Evolutionary conservation across 2,888 invertebrate species (phyloP).

Genomic region (Gastracanthus pulcherrimus): DNA sequence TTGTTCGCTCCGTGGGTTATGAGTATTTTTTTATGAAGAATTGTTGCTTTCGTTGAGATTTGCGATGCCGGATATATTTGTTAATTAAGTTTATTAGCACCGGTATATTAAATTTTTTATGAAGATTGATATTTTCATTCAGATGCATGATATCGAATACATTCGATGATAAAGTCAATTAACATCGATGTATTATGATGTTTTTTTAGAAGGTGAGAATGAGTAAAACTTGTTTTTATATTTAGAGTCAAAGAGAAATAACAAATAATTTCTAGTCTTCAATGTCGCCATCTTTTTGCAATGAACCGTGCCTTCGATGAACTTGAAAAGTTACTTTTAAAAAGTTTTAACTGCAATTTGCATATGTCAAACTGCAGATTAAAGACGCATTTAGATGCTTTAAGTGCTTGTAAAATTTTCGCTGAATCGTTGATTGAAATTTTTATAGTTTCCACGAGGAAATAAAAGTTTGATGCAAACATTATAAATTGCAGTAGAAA

Average conservation of each 20-base stretch:
- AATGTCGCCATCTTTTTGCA: neutral
- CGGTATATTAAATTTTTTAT: neutral
- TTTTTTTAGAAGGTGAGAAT: neutral
- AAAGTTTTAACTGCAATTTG: constrained; percentile 20
- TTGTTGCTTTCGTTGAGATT: too few species aligned
- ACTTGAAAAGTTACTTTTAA: constrained; percentile 19
- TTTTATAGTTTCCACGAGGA: neutral
- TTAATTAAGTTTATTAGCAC: too few species aligned
- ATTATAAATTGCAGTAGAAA: too few species aligned
- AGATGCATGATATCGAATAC: neutral
- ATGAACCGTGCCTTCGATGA: neutral
- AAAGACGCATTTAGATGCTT: neutral
- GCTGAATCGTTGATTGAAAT: neutral
- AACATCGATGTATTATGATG: neutral
- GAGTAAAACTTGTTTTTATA: neutral
- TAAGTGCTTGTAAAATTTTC: constrained; percentile 2
- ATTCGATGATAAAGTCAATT: neutral
- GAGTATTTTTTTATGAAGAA: too few species aligned
- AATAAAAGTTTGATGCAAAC: too few species aligned
- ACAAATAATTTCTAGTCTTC: neutral
- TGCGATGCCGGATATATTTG: too few species aligned
- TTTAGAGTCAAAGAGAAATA: neutral
- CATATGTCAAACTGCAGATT: constrained; percentile 2
- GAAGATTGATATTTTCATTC: too few species aligned
- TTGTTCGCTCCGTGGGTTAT: neutral